Conservation (phyloP, 2,797 vertebrate genomes). For the Gymnoscopelus microlampas region DNA sequence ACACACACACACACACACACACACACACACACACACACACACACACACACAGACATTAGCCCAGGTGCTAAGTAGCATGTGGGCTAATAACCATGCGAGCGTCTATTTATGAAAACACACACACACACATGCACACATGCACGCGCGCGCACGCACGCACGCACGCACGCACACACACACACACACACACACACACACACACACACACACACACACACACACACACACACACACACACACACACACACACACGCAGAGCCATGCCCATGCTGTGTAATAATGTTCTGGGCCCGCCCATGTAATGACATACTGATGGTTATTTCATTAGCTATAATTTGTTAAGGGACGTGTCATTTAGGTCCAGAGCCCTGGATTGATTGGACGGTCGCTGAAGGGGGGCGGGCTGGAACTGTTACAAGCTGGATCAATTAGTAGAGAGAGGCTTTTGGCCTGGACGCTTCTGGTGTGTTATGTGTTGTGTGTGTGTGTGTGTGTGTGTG, state of each 20-base stretch:
- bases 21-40: slow-evolving; percentile 29
- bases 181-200: slow-evolving; percentile 26
- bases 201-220: slow-evolving; percentile 24
- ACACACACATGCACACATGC: too few relatives aligned
- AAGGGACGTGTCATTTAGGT: slow-evolving; percentile 82
- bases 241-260: slow-evolving; percentile 20
- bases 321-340: slow-evolving; percentile 86
- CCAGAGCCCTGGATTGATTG: slow-evolving; percentile 76
- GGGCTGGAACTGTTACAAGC: slow-evolving; percentile 58
- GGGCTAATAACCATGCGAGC: slow-evolving; percentile 34
- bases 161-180: slow-evolving; percentile 30
- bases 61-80: slow-evolving; percentile 71
- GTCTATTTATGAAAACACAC: slow-evolving; percentile 46
- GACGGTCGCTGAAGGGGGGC: slow-evolving; percentile 66
- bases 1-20: slow-evolving; percentile 25
- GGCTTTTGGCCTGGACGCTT: slow-evolving; percentile 48
- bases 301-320: slow-evolving; percentile 84
- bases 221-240: slow-evolving; percentile 30
- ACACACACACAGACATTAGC: slow-evolving; percentile 42
- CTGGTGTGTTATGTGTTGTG: slow-evolving; percentile 23
- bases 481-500: slow-evolving; percentile 15
- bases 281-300: slow-evolving; percentile 63
- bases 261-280: slow-evolving; percentile 72
- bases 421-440: slow-evolving; percentile 71
- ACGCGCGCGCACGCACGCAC: too few relatives aligned